These are phyloP conservation scores for Zygothrica quintamaculata DNA, from an alignment of 2,888 invertebrate species.

Conservation along the genomic window DNA sequence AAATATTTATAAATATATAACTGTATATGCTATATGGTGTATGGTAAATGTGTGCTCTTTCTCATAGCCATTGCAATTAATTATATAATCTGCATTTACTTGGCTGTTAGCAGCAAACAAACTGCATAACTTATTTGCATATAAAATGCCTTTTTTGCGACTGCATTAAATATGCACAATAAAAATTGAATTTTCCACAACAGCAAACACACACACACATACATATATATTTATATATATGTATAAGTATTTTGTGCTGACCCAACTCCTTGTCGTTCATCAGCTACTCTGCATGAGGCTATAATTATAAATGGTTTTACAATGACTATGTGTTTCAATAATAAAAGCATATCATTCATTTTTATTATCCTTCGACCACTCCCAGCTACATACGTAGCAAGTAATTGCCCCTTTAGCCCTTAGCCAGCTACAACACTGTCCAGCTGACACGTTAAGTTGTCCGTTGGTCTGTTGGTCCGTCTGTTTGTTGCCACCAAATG, in stretches of 20 bases:
- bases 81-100: constrained; percentile 65
- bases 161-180: constrained; percentile 75
- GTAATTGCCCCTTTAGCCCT: not conserved
- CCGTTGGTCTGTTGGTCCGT: constrained; percentile 16
- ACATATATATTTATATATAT: constrained; percentile 5
- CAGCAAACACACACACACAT: constrained; percentile 22
- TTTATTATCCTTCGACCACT: constrained; percentile 60
- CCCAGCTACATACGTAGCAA: not conserved
- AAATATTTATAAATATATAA: too few relatives aligned
- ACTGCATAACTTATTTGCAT: constrained; percentile 61
- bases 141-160: constrained; percentile 52
- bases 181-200: constrained; percentile 71
- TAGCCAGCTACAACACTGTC: constrained; percentile 11
- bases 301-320: constrained; percentile 79
- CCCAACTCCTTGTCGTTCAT: constrained; percentile 25
- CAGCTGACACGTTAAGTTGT: constrained; percentile 55
- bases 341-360: constrained; percentile 79
- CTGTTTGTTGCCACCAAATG: too few relatives aligned
- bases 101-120: constrained; percentile 26
- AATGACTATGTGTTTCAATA: constrained; percentile 79
- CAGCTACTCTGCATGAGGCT: constrained; percentile 38
- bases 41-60: constrained; percentile 35
- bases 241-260: constrained; percentile 6
- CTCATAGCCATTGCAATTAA: constrained; percentile 54
- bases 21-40: too few relatives aligned